These are phyloP conservation scores for Neodiprion pinetum DNA, from an alignment of 1,140 invertebrate species.

Conservation along the genomic window DNA sequence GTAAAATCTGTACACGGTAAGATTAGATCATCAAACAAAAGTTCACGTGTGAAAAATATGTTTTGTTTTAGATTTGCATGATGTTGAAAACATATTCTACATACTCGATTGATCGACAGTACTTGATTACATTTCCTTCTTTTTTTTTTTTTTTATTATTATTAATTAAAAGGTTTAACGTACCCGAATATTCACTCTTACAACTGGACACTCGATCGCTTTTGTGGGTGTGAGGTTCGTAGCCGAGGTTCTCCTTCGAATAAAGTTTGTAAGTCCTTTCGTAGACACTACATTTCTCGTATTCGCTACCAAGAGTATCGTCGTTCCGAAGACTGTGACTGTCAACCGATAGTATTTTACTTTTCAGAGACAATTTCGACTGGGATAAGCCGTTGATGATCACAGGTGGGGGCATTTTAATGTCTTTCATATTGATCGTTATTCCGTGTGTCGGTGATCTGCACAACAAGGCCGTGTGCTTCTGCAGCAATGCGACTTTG, in stretches of 20 bases:
- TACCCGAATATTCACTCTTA: constrained; percentile 46
- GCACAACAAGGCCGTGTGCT: constrained; percentile 68
- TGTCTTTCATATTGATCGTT: constrained; percentile 73
- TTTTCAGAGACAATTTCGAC: constrained; percentile 60
- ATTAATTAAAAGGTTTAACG: constrained; percentile 12
- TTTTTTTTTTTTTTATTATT: not conserved
- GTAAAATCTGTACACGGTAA: constrained; percentile 44
- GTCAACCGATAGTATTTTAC: constrained; percentile 43
- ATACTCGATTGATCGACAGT: no score
- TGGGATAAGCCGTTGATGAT: constrained; percentile 65
- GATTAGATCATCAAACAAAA: constrained; percentile 8
- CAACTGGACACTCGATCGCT: constrained; percentile 39
- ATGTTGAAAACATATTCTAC: no score
- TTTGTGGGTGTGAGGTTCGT: constrained; percentile 34
- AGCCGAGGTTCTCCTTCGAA: constrained; percentile 45
- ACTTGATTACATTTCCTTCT: no score
- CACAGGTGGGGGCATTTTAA: constrained; percentile 68
- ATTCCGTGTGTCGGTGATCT: constrained; percentile 60
- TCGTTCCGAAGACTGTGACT: constrained; percentile 33
- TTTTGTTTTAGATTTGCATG: no score
- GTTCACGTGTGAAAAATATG: not conserved
- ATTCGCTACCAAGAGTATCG: constrained; percentile 40
- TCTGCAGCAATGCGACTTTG: constrained; percentile 73
- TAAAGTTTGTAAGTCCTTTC: constrained; percentile 53
- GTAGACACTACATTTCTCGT: constrained; percentile 48